phyloP scores from a whole-genome alignment of 2,113 vertebrate species.

The Cyphomyrus plagiostoma region DNA sequence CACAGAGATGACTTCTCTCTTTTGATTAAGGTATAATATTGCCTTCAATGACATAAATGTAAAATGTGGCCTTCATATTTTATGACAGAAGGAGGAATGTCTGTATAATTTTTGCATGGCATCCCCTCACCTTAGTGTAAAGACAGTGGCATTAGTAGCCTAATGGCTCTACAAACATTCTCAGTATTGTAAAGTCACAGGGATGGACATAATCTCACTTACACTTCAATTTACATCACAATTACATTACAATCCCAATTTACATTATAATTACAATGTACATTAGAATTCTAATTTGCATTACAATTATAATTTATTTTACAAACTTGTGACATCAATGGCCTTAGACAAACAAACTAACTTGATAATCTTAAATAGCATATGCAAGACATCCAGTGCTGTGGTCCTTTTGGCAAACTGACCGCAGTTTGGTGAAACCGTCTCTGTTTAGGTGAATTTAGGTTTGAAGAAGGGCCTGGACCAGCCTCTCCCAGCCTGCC shows the following conservation, averaged over 20 bases:
- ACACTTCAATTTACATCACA: background rate
- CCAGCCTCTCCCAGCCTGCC: constrained; percentile 71
- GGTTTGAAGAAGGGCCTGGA: constrained; percentile 79
- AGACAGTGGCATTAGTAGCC: background rate
- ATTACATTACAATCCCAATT: background rate
- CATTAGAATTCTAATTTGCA: background rate
- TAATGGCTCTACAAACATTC: background rate
- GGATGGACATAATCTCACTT: background rate
- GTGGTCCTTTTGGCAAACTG: background rate
- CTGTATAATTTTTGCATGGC: background rate
- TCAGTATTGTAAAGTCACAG: background rate
- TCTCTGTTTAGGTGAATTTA: constrained; percentile 71
- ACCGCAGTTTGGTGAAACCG: background rate
- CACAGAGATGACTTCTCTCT: background rate
- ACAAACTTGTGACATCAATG: background rate
- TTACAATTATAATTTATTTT: background rate
- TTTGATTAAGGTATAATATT: background rate
- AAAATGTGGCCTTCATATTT: background rate
- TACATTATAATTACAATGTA: background rate
- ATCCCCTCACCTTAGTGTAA: background rate
- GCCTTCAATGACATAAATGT: background rate
- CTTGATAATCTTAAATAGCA: background rate
- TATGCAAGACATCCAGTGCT: background rate
- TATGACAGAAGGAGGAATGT: background rate
- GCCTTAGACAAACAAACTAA: background rate